Conservation (phyloP, 1,140 invertebrate genomes). For the Aphaenogaster rudis region DNA sequence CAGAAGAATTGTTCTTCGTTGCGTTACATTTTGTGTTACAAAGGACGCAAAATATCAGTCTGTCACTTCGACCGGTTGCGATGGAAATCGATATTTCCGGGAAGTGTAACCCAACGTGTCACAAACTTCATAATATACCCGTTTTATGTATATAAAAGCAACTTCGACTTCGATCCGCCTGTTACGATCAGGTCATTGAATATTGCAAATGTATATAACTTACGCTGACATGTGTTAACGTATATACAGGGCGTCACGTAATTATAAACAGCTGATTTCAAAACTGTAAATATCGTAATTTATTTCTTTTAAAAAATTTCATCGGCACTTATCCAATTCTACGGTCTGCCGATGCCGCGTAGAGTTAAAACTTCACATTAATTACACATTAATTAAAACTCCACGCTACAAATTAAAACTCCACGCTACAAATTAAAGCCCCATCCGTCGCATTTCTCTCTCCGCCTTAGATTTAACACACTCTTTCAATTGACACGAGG, state of each 20-base stretch:
- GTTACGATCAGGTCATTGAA: slow-evolving; percentile 30
- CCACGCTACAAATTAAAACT: neutral
- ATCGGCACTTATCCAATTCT: neutral
- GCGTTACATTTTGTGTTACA: neutral
- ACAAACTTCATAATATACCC: slow-evolving; percentile 37
- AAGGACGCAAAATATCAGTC: neutral
- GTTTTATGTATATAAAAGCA: slow-evolving; percentile 25
- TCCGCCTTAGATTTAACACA: neutral
- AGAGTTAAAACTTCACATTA: neutral
- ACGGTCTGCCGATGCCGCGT: neutral
- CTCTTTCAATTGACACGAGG: neutral
- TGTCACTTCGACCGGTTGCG: slow-evolving; percentile 2
- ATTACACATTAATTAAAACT: neutral
- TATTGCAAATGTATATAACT: slow-evolving; percentile 7
- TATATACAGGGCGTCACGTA: neutral
- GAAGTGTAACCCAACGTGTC: slow-evolving; percentile 40
- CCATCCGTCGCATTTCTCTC: neutral
- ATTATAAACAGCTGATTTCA: neutral
- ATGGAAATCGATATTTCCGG: slow-evolving; percentile 40
- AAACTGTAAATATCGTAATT: neutral
- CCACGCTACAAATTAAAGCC: neutral
- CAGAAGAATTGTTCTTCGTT: slow-evolving; percentile 23
- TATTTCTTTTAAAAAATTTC: neutral
- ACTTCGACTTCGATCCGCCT: neutral
- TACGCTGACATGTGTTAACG: neutral